A percentile compares a stretch with the other conserved stretches of the same genome.
Conservation (phyloP, 2,888 invertebrate species). For the Molorchus minor region DNA sequence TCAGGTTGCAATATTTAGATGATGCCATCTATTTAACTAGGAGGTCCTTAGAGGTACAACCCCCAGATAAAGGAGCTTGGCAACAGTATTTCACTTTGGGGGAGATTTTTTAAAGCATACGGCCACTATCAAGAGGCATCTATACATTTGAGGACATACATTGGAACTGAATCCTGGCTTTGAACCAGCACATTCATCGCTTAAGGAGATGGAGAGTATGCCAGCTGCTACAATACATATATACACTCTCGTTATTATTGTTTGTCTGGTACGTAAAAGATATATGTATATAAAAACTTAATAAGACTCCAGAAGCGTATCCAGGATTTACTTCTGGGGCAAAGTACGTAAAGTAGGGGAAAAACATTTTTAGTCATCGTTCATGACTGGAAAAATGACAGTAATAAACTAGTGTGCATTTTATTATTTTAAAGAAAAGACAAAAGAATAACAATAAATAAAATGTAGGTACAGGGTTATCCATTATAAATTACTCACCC, state of each 20-base stretch:
- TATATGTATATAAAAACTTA: no score
- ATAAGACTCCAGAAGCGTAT: no score
- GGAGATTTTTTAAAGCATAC: constrained; percentile 90
- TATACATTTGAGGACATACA: constrained; percentile 82
- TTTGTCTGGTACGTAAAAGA: constrained; percentile 83
- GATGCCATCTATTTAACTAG: constrained; percentile 89
- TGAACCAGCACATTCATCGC: constrained; percentile 80
- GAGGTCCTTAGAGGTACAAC: constrained; percentile 84
- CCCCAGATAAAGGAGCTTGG: constrained; percentile 86
- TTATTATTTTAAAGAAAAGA: no score
- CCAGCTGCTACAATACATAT: constrained; percentile 84
- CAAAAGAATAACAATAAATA: no score
- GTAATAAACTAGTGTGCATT: no score
- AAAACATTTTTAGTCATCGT: no score
- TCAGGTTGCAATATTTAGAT: constrained; percentile 88
- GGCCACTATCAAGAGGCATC: constrained; percentile 90
- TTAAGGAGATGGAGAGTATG: constrained; percentile 83
- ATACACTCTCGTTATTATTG: constrained; percentile 87
- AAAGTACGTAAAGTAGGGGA: no score
- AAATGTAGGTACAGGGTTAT: no score
- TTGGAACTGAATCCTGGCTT: constrained; percentile 86
- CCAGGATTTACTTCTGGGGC: no score
- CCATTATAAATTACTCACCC: no score
- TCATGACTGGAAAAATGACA: no score
- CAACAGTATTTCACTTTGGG: constrained; percentile 91